Percentiles rank a stretch among this genome's conserved stretches.
Evolutionary conservation across 2,113 vertebrate genomes (phyloP).

Genomic region (Anser cygnoides): DNA sequence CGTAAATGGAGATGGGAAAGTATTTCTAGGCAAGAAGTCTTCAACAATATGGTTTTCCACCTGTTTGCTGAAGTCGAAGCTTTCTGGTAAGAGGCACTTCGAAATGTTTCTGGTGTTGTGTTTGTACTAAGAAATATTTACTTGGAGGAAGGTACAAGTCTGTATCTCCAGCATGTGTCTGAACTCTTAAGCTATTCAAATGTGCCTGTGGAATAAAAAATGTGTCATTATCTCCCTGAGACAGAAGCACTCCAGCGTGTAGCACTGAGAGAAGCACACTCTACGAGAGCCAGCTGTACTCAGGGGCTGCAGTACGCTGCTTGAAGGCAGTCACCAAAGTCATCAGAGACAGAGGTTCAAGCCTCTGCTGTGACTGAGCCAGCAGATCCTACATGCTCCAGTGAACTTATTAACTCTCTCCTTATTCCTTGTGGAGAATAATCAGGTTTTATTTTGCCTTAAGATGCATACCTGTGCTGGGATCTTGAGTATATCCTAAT

Average conservation of each 20-base stretch:
- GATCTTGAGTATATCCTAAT: background rate
- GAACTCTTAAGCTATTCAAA: background rate
- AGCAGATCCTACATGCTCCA: rapidly evolving
- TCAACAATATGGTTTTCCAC: background rate
- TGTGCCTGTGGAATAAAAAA: background rate
- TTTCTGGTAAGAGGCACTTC: background rate
- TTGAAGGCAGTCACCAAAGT: background rate
- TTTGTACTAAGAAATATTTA: background rate
- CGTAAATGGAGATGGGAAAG: background rate
- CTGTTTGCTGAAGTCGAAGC: background rate
- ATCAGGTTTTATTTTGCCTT: background rate
- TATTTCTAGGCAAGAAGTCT: background rate
- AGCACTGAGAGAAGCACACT: background rate
- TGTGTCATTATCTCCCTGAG: background rate
- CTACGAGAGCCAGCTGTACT: background rate
- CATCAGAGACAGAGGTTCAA: background rate
- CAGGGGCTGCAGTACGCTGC: background rate
- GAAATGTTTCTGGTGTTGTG: background rate
- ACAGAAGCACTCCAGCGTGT: background rate
- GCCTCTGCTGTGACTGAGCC: background rate
- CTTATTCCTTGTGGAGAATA: background rate
- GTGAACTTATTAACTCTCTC: background rate
- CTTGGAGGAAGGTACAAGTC: background rate
- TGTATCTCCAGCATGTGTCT: background rate
- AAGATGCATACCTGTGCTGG: background rate